These are phyloP conservation scores for Ormia ochracea DNA, from an alignment of 2,888 invertebrate species.

Conservation along the genomic window DNA sequence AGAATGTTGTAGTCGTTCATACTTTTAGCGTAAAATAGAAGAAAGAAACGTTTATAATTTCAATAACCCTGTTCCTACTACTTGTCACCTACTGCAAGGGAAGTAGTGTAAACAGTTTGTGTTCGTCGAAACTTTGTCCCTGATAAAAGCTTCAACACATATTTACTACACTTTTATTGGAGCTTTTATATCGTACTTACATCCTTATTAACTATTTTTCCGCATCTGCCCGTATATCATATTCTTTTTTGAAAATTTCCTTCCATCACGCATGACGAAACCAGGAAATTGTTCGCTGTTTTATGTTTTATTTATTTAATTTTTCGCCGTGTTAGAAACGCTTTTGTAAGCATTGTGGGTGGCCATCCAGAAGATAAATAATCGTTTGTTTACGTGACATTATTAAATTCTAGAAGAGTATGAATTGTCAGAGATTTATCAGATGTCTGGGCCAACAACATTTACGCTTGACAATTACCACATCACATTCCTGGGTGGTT, in stretches of 20 bases:
- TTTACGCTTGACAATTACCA: constrained; percentile 60
- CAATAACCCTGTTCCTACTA: too few relatives aligned
- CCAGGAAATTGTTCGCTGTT: constrained; percentile 4
- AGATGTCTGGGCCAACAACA: constrained; percentile 52
- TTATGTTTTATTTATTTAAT: too few relatives aligned
- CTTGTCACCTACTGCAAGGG: too few relatives aligned
- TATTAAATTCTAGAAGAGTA: constrained; percentile 58
- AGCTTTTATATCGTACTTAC: too few relatives aligned
- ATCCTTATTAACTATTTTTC: background rate
- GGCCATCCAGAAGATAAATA: constrained; percentile 56
- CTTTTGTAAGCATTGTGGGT: constrained; percentile 42
- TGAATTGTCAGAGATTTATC: constrained; percentile 54
- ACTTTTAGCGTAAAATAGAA: too few relatives aligned
- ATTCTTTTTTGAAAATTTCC: background rate
- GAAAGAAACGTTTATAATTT: too few relatives aligned
- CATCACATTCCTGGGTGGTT: constrained; percentile 58
- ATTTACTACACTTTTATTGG: background rate
- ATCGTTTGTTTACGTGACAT: constrained; percentile 62
- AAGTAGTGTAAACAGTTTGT: too few relatives aligned
- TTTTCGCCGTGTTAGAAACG: background rate
- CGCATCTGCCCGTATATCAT: background rate
- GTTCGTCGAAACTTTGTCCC: too few relatives aligned
- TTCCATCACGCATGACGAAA: background rate
- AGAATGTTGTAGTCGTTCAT: too few relatives aligned
- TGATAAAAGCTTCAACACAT: background rate